Base-by-base conservation (phyloP, 2,888 invertebrate genomes). In the Epistrophella euchroma region DNA sequence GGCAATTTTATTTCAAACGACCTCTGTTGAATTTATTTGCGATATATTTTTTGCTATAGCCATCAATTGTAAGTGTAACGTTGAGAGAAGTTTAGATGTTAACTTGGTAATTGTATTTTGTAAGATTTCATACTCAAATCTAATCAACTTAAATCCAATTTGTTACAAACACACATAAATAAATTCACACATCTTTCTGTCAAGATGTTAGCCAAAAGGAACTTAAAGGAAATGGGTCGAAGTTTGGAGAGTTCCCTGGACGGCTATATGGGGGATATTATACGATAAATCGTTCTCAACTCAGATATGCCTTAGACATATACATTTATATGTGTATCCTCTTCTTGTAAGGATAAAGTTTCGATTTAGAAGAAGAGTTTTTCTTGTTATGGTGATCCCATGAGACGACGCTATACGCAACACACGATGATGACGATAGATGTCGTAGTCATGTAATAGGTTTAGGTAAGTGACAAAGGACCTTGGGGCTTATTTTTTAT, bases 51-150 rank as follows among this genome's bases (percentile, higher is more conserved):
- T 52, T 52, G 22, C 0, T 19, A 17, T 19, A 25, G 15, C 7
- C 52, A 28, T 50, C 52, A 55, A 11, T 35, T 28, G 9, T n/a
- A n/a, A n/a, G n/a, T 28, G 13, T 66, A 68, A 70, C 43, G 40
- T 45, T 15, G 66, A 11, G 19, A 15, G 19, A 40, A 62, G 62
- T 75, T 75, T 50, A 70, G 58, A 35, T 70, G 62, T 66, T 64
- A 50, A 55, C 17, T 32, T 52, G 32, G 66, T 50, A 35, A 70
- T 52, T 68, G 35, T 60, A 62, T 62, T 43, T 62, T 43, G 43
- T 22, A 62, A 45, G 62, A 62, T 62, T 62, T 62, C 28, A 6
- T 62, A 28, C 62, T 40, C 28, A 62, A 62, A 62, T 62, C 62
- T 28, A 62, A 62, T 62, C 43, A 62, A 62, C 25, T 62, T 10